Percentiles rank a stretch among this genome's conserved stretches.
Conservation (phyloP, 2,888 invertebrate species). For the Eutolmus rufibarbis region DNA sequence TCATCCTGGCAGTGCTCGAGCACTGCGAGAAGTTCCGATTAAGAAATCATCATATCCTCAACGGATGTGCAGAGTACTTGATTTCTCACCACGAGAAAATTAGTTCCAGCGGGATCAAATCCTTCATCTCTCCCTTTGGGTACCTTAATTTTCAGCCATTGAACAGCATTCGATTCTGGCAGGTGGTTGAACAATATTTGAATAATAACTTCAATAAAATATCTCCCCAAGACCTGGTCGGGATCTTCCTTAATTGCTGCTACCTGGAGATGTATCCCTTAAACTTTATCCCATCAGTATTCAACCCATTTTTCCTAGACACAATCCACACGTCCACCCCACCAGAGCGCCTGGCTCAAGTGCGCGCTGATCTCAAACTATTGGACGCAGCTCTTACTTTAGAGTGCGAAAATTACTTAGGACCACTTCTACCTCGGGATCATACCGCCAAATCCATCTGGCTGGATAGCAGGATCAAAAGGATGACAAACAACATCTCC, state of each 20-base stretch:
- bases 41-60: constrained; percentile 67
- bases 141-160: constrained; percentile 67
- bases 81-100: constrained; percentile 63
- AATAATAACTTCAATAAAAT: constrained; percentile 67
- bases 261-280: constrained; percentile 70
- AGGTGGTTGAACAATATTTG: constrained; percentile 65
- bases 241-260: constrained; percentile 70
- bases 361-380: constrained; percentile 67
- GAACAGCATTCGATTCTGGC: constrained; percentile 67
- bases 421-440: constrained; percentile 68
- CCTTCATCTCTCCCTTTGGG: constrained; percentile 70
- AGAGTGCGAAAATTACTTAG: constrained; percentile 68
- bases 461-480: constrained; percentile 66
- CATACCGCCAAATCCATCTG: constrained; percentile 65
- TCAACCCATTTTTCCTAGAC: constrained; percentile 69
- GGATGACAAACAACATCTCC: constrained; percentile 64
- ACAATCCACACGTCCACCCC: constrained; percentile 63
- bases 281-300: constrained; percentile 68
- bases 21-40: constrained; percentile 70
- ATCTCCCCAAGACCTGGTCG: constrained; percentile 66
- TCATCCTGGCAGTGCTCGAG: constrained; percentile 70
- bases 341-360: constrained; percentile 61
- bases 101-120: constrained; percentile 66
- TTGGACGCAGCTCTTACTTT: constrained; percentile 72
- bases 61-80: constrained; percentile 68